phyloP scores from a whole-genome alignment of 2,113 vertebrate species.

The Gallinago jamesoni region DNA sequence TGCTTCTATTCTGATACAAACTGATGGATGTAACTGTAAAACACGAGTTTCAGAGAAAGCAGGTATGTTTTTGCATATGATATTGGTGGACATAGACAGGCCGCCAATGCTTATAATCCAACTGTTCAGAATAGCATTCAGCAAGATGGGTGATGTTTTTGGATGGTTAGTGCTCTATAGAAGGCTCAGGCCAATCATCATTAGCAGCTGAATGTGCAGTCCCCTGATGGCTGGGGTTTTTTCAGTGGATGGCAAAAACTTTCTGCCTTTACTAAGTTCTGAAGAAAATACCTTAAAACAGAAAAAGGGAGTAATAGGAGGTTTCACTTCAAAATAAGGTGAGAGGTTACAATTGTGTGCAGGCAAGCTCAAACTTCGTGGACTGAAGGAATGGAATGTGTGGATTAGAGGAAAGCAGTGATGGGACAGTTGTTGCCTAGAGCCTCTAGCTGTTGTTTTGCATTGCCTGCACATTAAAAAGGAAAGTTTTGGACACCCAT shows the following conservation, averaged over 20 bases:
- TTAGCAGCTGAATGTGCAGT: not conserved
- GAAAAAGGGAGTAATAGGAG: not conserved
- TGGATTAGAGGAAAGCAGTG: not conserved
- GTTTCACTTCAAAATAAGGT: not conserved
- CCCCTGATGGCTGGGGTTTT: not conserved
- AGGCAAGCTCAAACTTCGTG: not conserved
- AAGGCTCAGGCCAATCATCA: not conserved
- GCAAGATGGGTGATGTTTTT: not conserved
- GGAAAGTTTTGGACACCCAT: not conserved
- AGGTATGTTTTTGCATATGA: not conserved
- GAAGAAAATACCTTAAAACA: not conserved
- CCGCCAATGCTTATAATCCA: not conserved
- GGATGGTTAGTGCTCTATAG: not conserved
- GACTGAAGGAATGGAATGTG: not conserved
- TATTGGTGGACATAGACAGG: not conserved
- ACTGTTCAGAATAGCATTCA: not conserved
- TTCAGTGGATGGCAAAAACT: not conserved
- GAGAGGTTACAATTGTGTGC: not conserved
- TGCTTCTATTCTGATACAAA: not conserved
- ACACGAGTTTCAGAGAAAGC: not conserved
- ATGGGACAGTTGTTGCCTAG: not conserved
- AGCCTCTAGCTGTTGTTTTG: not conserved
- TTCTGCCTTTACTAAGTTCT: not conserved
- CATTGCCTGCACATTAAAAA: not conserved
- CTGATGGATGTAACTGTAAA: not conserved